These are phyloP conservation scores for Isichthys henryi DNA, from an alignment of 2,113 vertebrate genomes.

Conservation along the genomic window DNA sequence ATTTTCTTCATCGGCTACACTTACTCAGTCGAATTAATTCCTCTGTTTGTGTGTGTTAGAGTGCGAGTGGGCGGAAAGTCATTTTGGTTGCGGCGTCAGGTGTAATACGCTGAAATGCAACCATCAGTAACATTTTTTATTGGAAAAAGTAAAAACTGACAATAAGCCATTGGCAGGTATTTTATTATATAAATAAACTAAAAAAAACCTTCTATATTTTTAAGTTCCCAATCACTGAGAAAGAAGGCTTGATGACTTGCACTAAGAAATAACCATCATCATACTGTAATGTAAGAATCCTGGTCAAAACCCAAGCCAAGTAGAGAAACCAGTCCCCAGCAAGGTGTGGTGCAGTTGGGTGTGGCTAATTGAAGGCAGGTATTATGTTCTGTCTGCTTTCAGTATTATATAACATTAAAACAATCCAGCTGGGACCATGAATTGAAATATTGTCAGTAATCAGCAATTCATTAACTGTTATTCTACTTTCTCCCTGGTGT, in stretches of 20 bases:
- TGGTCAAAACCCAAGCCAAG: background rate
- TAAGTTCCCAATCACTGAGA: background rate
- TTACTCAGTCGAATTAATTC: background rate
- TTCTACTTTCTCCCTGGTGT: background rate
- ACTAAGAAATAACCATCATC: background rate
- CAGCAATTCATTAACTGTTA: background rate
- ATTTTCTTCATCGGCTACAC: too few species aligned
- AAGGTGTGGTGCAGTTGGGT: background rate
- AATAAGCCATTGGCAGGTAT: background rate
- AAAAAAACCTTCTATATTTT: background rate
- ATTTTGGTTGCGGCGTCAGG: background rate
- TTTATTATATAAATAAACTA: background rate
- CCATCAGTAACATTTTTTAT: background rate
- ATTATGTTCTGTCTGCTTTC: background rate
- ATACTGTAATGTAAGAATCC: background rate
- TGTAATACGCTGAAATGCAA: background rate
- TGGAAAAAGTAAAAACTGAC: background rate
- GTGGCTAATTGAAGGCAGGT: background rate
- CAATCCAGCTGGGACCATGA: background rate
- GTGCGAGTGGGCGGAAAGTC: background rate
- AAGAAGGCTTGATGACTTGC: background rate
- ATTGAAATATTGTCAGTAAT: background rate
- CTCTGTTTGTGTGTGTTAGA: background rate
- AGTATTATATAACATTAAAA: background rate
- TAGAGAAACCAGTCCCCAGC: background rate